Base-by-base conservation (phyloP, 1,140 invertebrate species). In the Meteorus sp. region DNA sequence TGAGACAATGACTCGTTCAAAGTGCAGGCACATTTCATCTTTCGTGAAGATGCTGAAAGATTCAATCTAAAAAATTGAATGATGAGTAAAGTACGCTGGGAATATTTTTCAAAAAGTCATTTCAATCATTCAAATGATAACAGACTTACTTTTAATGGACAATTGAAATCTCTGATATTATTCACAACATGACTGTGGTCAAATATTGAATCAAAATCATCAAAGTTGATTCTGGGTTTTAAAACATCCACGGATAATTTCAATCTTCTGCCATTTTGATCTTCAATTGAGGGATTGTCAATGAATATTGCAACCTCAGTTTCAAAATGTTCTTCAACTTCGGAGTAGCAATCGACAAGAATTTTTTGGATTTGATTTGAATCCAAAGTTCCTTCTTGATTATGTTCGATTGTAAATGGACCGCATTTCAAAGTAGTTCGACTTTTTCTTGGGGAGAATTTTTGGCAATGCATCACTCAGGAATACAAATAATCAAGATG, bases 141-240 rank as follows among this genome's bases (percentile, higher is more conserved):
- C 33, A 4, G 17, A 27, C 29, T 43, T 53, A 76, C 74, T 54
- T 74, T 58, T 35, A 44, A 63, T 0, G 67, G 63, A 44, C 57
- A 69, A 1, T 56, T 43, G 35, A 71, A 69, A 31, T 74, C 63
- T 17, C 69, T 45, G 9, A 68, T 41, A 1, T 44, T 27, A 20
- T 75, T 59, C 5, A 74, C 65, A 6, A 76, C 37, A 41, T 70
- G 43, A 48, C 69, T 76, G 15, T 72, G 68, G 11, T 57, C 41
- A 47, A 78, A 78, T 20, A 74, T 75, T 13, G 52, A 47, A 6
- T 67, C 56, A 2, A 69, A 50, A 55, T 76, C 57, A 3, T 66
- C 6, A 23, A 76, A 73, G 52, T 77, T 65, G 6, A 78, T 41
- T 0, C 27, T 56, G 0, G 76, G 73, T 3, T 70, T 15, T 9